Evolutionary conservation across 2,888 invertebrate species (phyloP).

Genomic region (Drosophila testacea): DNA sequence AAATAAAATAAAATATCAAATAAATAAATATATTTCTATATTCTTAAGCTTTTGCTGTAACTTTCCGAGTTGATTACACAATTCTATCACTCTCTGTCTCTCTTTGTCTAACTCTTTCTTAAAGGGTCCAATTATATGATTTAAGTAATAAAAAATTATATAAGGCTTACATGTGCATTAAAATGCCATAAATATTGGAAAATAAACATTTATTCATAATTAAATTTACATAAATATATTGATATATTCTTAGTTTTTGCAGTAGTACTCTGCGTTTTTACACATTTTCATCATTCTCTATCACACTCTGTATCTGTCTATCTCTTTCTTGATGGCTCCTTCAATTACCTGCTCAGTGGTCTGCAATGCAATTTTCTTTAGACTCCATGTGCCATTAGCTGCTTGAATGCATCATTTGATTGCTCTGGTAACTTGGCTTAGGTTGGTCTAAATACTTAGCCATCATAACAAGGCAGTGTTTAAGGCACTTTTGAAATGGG

Average conservation of each 20-base stretch:
- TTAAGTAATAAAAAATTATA: too few relatives aligned
- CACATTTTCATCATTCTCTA: not conserved
- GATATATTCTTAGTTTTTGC: not conserved
- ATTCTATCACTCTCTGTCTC: not conserved
- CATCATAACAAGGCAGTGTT: slow-evolving; percentile 44
- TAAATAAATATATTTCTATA: not conserved
- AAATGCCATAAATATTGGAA: not conserved
- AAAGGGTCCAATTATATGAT: not conserved
- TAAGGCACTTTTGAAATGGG: slow-evolving; percentile 59
- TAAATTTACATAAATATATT: slow-evolving; percentile 1
- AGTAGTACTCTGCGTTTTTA: not conserved
- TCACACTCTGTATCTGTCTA: not conserved
- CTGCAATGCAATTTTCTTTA: slow-evolving; percentile 14
- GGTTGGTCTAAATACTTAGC: slow-evolving; percentile 24
- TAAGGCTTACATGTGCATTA: too few relatives aligned
- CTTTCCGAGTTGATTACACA: not conserved
- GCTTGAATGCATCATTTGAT: slow-evolving; percentile 62
- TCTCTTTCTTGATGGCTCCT: not conserved
- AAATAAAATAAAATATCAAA: not conserved
- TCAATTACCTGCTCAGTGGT: slow-evolving; percentile 11
- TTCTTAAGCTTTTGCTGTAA: not conserved
- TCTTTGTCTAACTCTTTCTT: too few relatives aligned
- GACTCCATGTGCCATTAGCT: slow-evolving; percentile 21
- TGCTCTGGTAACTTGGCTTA: slow-evolving; percentile 32
- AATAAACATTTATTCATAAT: slow-evolving; percentile 1